Conservation (phyloP, 2,113 vertebrate genomes). For the Columba janthina region DNA sequence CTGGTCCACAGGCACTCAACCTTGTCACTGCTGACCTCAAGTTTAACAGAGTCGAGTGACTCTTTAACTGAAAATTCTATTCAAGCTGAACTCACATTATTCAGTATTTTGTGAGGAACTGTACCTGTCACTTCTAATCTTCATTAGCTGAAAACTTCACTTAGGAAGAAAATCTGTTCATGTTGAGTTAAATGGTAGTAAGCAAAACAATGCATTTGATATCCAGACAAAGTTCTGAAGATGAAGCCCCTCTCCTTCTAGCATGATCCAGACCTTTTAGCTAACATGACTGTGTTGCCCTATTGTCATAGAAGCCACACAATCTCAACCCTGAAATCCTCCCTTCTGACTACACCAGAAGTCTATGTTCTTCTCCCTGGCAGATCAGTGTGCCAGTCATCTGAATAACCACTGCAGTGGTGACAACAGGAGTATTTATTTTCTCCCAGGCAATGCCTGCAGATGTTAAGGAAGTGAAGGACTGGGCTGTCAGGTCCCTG, state of each 20-base stretch:
- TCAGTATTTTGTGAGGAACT: not conserved
- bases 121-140: not conserved
- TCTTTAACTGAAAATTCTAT: too few relatives aligned
- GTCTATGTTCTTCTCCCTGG: not conserved
- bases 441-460: not conserved
- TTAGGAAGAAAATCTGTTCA: not conserved
- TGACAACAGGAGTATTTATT: not conserved
- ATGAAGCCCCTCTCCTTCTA: not conserved
- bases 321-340: not conserved
- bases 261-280: not conserved
- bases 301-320: not conserved
- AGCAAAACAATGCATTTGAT: not conserved
- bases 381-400: too few relatives aligned
- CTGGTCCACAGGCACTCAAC: too few relatives aligned
- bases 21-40: too few relatives aligned
- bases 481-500: not conserved
- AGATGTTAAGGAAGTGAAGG: not conserved
- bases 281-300: not conserved
- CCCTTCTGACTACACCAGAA: not conserved
- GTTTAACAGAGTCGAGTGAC: too few relatives aligned
- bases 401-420: not conserved
- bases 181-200: not conserved
- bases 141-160: not conserved
- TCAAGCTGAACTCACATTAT: accelerated
- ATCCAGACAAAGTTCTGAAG: not conserved